phyloP scores from a whole-genome alignment of 2,797 vertebrate species.

The Adelosebastes latens region DNA sequence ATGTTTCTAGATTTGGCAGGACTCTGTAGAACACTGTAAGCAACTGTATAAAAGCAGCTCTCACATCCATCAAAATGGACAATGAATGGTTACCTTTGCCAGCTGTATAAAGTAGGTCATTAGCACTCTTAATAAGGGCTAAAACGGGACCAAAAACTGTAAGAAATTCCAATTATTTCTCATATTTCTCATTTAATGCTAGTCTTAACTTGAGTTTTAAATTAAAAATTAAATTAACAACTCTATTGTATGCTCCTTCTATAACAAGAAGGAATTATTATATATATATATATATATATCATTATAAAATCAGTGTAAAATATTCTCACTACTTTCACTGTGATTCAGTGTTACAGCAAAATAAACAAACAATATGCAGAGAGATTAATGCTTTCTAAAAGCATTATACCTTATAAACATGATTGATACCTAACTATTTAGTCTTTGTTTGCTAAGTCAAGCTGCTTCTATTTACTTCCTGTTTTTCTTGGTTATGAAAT shows the following conservation, averaged over 20 bases:
- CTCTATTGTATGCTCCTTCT: neutral
- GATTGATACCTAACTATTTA: neutral
- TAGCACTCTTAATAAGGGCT: neutral
- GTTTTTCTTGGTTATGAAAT: neutral
- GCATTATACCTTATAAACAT: neutral
- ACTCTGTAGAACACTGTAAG: neutral
- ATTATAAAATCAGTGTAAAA: neutral
- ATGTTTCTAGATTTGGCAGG: neutral
- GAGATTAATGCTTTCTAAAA: neutral
- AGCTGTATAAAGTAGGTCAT: too few species aligned
- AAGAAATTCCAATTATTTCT: neutral
- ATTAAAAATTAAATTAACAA: neutral
- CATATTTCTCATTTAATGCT: neutral
- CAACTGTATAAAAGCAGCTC: neutral
- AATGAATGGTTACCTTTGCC: neutral
- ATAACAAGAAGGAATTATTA: neutral
- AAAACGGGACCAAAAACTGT: neutral
- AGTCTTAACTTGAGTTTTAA: neutral
- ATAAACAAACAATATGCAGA: neutral
- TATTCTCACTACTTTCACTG: neutral
- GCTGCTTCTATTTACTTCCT: neutral
- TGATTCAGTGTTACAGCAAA: neutral
- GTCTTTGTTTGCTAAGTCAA: neutral
- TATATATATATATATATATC: too few species aligned
- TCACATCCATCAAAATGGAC: neutral